Conservation (phyloP, 2,113 vertebrate genomes). For the Macroglossus sobrinus region DNA sequence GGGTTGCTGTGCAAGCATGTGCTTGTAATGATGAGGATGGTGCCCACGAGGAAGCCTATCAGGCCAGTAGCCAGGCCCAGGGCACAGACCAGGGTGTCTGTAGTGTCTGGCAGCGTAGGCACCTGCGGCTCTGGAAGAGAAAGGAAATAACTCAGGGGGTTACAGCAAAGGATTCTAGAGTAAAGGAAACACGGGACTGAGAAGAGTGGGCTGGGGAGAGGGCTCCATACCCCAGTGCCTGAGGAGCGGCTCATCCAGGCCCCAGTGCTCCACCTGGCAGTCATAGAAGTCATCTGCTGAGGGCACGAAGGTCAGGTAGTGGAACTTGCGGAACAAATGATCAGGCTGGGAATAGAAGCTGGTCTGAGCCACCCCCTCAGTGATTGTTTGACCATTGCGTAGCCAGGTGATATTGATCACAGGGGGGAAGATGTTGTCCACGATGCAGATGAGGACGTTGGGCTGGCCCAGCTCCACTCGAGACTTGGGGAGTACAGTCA, state of each 20-base stretch:
- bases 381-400: conserved; percentile 47
- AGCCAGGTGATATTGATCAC: conserved; percentile 68
- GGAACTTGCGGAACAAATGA: conserved; percentile 62
- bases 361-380: neutral
- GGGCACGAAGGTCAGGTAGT: conserved; percentile 75
- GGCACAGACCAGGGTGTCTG: conserved; percentile 59
- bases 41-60: conserved; percentile 51
- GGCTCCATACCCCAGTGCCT: conserved; percentile 66
- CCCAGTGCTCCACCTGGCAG: conserved; percentile 72
- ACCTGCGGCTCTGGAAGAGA: conserved; percentile 45
- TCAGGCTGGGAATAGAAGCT: conserved; percentile 51
- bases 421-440: conserved; percentile 72
- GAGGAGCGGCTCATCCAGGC: neutral
- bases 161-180: conserved; percentile 80
- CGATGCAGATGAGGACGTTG: conserved; percentile 70
- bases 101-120: conserved; percentile 14
- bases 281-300: neutral
- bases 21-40: conserved; percentile 47
- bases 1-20: neutral
- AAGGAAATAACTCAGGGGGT: conserved; percentile 63
- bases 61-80: conserved; percentile 60
- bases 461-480: conserved; percentile 50
- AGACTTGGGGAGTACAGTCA: neutral
- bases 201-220: fast-evolving
- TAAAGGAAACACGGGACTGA: neutral